Conservation (phyloP, 1,140 invertebrate species). For the Acromyrmex echinatior region DNA sequence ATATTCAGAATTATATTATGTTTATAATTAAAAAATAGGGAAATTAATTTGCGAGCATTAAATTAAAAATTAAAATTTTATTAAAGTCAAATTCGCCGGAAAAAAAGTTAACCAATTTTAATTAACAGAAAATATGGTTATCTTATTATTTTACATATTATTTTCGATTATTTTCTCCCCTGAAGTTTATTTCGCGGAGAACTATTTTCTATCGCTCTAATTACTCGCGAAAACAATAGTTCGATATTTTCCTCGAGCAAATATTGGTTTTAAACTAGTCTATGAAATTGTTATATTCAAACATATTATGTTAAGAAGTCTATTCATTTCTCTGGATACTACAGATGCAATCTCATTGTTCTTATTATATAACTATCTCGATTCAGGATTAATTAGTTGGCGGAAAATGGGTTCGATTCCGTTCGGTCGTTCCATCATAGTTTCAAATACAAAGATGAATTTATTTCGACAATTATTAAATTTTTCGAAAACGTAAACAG, state of each 20-base stretch:
- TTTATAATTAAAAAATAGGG: slow-evolving; percentile 1
- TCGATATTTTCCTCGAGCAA: neutral
- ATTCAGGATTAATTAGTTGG: neutral
- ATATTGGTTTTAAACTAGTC: neutral
- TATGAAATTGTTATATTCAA: slow-evolving; percentile 19
- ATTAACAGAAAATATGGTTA: neutral
- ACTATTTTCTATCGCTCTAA: slow-evolving; percentile 21
- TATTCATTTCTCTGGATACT: neutral
- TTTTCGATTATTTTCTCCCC: slow-evolving; percentile 1
- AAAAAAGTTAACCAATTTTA: slow-evolving; percentile 26
- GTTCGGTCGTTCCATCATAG: neutral
- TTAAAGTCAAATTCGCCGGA: neutral
- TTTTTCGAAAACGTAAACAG: slow-evolving; percentile 68
- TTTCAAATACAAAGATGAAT: slow-evolving; percentile 17
- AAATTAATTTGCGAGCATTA: neutral
- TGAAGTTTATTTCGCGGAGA: neutral
- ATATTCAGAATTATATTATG: neutral
- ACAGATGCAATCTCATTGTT: slow-evolving; percentile 4
- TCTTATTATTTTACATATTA: neutral
- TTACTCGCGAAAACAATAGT: slow-evolving; percentile 9
- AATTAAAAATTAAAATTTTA: slow-evolving; percentile 16
- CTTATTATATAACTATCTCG: neutral
- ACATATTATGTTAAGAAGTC: neutral
- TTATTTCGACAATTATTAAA: slow-evolving; percentile 66
- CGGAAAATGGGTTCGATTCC: neutral